Percentiles rank a stretch among this genome's conserved stretches.
Evolutionary conservation across 2,113 vertebrate species (phyloP).

Genomic region (Pseudorasbora parva): DNA sequence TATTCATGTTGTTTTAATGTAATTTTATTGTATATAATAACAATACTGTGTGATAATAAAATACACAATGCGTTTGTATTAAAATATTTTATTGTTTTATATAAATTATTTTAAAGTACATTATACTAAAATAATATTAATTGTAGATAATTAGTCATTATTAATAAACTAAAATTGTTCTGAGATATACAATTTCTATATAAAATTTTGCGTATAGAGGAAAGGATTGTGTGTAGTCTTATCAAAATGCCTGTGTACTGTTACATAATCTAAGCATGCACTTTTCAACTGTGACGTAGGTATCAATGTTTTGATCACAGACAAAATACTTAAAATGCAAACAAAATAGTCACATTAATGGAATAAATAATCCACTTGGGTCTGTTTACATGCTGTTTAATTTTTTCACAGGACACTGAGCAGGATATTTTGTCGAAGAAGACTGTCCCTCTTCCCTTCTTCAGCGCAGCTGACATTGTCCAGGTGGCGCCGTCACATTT

Average conservation of each 20-base stretch:
- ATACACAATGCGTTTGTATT: too few relatives aligned
- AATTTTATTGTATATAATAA: too few relatives aligned
- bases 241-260: not conserved
- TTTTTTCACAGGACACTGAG: constrained; percentile 62
- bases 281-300: not conserved
- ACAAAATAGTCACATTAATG: not conserved
- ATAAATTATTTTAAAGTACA: not conserved
- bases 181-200: not conserved
- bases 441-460: constrained; percentile 62
- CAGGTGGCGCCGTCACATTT: constrained; percentile 67
- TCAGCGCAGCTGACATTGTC: constrained; percentile 74
- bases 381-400: not conserved
- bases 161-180: too few relatives aligned
- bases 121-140: not conserved
- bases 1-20: too few relatives aligned
- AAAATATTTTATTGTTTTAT: too few relatives aligned
- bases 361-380: not conserved
- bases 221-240: not conserved
- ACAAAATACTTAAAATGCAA: not conserved
- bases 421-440: constrained; percentile 64
- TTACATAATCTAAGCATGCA: not conserved
- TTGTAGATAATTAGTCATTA: too few relatives aligned
- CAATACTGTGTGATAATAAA: too few relatives aligned
- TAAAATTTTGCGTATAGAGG: not conserved
- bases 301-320: not conserved